Conservation (phyloP, 2,113 vertebrate genomes). For the Nanger granti region DNA sequence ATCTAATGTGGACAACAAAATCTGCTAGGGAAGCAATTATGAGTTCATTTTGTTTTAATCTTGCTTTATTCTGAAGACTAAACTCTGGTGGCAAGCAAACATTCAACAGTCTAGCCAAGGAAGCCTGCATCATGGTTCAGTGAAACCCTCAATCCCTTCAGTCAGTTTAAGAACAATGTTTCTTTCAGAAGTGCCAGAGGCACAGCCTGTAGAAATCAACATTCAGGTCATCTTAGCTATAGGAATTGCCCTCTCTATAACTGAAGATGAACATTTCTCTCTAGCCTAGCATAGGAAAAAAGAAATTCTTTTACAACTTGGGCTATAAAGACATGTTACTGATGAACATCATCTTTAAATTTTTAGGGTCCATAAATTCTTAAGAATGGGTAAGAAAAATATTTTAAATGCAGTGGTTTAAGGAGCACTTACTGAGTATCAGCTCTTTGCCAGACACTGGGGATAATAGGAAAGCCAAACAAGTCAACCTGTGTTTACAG, state of each 20-base stretch:
- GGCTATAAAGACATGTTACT: background rate
- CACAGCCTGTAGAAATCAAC: background rate
- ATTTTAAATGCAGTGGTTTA: background rate
- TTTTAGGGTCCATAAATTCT: background rate
- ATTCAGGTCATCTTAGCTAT: background rate
- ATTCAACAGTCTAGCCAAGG: background rate
- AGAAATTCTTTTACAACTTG: background rate
- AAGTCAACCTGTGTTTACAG: background rate
- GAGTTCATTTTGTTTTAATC: slow-evolving; percentile 36
- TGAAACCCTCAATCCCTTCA: slow-evolving; percentile 26
- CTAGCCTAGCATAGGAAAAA: background rate
- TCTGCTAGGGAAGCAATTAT: slow-evolving; percentile 33
- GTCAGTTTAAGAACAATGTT: slow-evolving; percentile 29
- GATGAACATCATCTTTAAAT: background rate
- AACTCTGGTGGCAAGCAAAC: background rate
- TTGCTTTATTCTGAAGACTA: background rate
- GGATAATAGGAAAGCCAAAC: background rate
- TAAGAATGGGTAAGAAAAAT: background rate
- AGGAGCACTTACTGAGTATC: background rate
- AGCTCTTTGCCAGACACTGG: background rate
- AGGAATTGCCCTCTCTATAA: background rate
- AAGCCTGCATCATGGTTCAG: background rate
- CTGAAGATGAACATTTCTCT: background rate
- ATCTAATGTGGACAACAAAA: slow-evolving; percentile 3
- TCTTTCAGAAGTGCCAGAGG: slow-evolving; percentile 11